phyloP scores from a whole-genome alignment of 2,113 vertebrate genomes.

The Sclerurus mexicanus region DNA sequence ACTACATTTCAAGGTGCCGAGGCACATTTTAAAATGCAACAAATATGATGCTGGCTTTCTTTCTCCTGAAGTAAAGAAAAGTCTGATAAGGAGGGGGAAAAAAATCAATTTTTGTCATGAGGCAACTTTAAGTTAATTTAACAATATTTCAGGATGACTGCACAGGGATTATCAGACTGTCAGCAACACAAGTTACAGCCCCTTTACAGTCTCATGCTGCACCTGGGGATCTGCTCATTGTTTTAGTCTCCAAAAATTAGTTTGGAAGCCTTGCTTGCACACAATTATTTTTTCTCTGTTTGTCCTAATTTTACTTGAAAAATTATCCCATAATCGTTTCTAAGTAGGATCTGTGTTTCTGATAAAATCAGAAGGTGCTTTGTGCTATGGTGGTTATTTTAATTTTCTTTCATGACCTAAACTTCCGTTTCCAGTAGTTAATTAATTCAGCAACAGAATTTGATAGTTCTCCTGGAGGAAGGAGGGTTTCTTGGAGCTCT shows the following conservation, averaged over 20 bases:
- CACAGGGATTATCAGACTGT: background rate
- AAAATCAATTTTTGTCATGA: background rate
- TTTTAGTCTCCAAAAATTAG: background rate
- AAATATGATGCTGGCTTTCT: background rate
- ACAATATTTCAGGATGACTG: constrained; percentile 19
- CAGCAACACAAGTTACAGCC: background rate
- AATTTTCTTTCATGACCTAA: background rate
- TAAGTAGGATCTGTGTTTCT: background rate
- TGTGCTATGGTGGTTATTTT: background rate
- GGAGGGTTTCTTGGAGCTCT: background rate
- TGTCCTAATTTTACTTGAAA: background rate
- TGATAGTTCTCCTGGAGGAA: background rate
- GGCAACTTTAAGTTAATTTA: constrained; percentile 8
- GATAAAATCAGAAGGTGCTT: background rate
- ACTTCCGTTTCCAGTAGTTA: background rate
- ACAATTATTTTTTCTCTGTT: background rate
- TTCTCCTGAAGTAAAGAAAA: background rate
- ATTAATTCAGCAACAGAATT: background rate
- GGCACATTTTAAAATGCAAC: background rate
- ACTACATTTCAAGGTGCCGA: background rate
- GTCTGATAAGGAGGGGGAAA: background rate
- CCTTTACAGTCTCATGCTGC: background rate
- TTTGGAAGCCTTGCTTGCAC: background rate
- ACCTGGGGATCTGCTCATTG: background rate
- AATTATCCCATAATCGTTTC: background rate